These are phyloP conservation scores for Cyprinus carpio DNA, from an alignment of 2,113 vertebrate genomes.

Conservation along the genomic window DNA sequence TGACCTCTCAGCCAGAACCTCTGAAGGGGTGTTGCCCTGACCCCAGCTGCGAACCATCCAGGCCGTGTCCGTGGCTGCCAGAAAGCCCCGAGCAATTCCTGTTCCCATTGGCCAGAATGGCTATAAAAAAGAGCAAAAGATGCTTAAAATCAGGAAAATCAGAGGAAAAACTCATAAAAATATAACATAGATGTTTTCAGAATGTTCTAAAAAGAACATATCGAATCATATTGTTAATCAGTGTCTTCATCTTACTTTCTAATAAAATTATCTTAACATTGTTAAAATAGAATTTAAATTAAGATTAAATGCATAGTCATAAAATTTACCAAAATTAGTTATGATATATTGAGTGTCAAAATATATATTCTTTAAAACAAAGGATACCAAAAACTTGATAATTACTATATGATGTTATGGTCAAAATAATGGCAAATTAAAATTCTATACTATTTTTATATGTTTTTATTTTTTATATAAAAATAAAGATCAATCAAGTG, in stretches of 20 bases:
- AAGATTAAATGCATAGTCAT: neutral
- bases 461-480: too few relatives aligned
- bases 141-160: neutral
- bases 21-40: slow-evolving; percentile 80
- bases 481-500: too few relatives aligned
- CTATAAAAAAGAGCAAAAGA: slow-evolving; percentile 64
- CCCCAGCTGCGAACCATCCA: slow-evolving; percentile 97
- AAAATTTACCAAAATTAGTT: too few relatives aligned
- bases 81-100: slow-evolving; percentile 92
- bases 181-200: neutral
- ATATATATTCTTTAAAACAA: neutral
- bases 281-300: neutral
- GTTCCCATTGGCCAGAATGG: slow-evolving; percentile 99
- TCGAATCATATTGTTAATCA: neutral
- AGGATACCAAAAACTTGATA: too few relatives aligned
- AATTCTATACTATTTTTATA: too few relatives aligned
- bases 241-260: neutral
- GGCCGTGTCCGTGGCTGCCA: slow-evolving; percentile 92
- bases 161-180: neutral
- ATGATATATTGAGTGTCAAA: neutral
- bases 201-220: neutral
- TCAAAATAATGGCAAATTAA: too few relatives aligned
- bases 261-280: neutral
- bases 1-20: slow-evolving; percentile 91
- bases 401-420: neutral